Base-by-base conservation (phyloP, 2,888 invertebrate species). In the Seira musarum region DNA sequence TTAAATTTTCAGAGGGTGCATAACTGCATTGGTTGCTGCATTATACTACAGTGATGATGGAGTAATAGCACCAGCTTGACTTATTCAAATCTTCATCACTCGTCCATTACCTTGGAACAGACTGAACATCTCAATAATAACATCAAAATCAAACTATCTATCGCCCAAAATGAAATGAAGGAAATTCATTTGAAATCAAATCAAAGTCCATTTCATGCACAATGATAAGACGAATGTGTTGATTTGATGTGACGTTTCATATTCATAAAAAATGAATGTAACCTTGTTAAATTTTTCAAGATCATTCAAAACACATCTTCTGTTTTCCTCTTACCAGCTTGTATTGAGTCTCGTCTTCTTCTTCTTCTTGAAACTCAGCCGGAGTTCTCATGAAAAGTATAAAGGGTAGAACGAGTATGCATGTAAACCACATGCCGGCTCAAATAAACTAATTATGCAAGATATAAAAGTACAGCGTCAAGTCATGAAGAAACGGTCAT, bases 351-450 rank as follows among this genome's bases (percentile, higher is more conserved):
- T 61, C 46, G n/a, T 25, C 57, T 19, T 46, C 2, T 21, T 24
- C 61, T 13, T 61, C 22, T n/a, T 19, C 61, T 30, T 25, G 1
- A 61, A 15, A 64, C 74, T 40, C 73, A 73, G 73, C 65, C 73
- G 73, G 73, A 73, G 73, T 65, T 22, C 73, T 49, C 65, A 53
- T 65, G 65, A 71, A 69, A 65, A 30, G 19, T 35, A 69, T 67
- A 17, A 60, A n/a, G 71, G 40, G 63, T 63, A 22, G 63, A 3
- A 65, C n/a, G n/a, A n/a, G n/a, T n/a, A n/a, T 64, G 57, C 53
- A 49, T 65, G 65, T n/a, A 65, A 73, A 73, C 72, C 73, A 65
- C 73, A 73, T 73, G 73, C 73, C 73, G 73, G 73, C 65, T 30
- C 25, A 65, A 73, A 49, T 73, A 64, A 73, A 65, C 65, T 73